phyloP scores from a whole-genome alignment of 2,113 vertebrate genomes.

The Antechinus flavipes region DNA sequence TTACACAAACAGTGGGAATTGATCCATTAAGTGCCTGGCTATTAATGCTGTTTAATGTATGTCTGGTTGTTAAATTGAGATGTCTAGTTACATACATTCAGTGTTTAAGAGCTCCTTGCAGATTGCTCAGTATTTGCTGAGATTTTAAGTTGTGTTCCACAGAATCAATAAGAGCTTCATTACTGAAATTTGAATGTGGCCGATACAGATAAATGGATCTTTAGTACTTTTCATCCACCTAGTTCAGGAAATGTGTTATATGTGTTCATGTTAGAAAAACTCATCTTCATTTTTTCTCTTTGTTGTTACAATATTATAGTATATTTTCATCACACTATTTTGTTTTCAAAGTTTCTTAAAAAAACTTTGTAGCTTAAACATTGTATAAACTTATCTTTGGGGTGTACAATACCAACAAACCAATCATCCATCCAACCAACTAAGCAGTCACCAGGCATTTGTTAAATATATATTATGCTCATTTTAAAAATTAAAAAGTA shows the following conservation, averaged over 20 bases:
- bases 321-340: conserved; percentile 42
- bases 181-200: conserved; percentile 80
- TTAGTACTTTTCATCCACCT: background rate
- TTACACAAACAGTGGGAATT: conserved; percentile 95
- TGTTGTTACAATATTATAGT: conserved; percentile 74
- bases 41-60: conserved; percentile 96
- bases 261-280: conserved; percentile 16
- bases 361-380: conserved; percentile 63
- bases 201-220: conserved; percentile 72
- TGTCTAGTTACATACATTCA: conserved; percentile 87
- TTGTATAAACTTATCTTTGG: conserved; percentile 73
- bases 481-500: background rate
- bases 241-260: conserved; percentile 58
- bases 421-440: background rate
- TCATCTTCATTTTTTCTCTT: conserved; percentile 50
- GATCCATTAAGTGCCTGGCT: conserved; percentile 94
- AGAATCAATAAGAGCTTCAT: conserved; percentile 87
- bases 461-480: background rate
- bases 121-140: conserved; percentile 86
- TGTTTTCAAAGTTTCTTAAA: conserved; percentile 3
- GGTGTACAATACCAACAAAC: conserved; percentile 26
- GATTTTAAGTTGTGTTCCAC: conserved; percentile 84
- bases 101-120: conserved; percentile 85
- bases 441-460: background rate
- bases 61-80: conserved; percentile 93